Conservation (phyloP, 1,140 invertebrate species). For the Batillaria attramentaria region DNA sequence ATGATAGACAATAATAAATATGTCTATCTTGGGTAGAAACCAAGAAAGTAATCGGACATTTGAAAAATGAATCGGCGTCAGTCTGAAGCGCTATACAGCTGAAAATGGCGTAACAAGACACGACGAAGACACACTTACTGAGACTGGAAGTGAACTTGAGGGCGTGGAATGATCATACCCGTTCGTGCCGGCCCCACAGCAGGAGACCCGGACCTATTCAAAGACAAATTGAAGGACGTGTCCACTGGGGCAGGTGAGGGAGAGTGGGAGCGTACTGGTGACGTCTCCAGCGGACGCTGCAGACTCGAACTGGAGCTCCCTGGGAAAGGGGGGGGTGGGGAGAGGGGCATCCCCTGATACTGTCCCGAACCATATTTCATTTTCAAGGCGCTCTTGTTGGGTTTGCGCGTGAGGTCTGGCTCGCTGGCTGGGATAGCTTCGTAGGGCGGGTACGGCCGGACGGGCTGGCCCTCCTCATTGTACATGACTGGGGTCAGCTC, state of each 20-base stretch:
- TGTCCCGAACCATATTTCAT: conserved; percentile 3
- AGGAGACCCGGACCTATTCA: conserved; percentile 13
- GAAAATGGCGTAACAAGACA: neutral
- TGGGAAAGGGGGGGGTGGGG: conserved; percentile 21
- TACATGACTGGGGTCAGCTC: conserved; percentile 40
- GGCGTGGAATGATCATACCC: conserved; percentile 28
- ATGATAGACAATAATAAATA: too few species aligned
- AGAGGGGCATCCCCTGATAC: conserved; percentile 11
- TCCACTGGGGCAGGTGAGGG: conserved; percentile 7
- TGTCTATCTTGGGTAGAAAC: too few species aligned
- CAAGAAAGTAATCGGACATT: too few species aligned
- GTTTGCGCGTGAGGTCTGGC: conserved; percentile 62
- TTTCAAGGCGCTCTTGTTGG: conserved; percentile 70
- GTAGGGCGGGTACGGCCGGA: conserved; percentile 41
- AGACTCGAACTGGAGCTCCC: conserved; percentile 29
- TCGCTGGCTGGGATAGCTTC: conserved; percentile 61
- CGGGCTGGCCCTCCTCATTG: conserved; percentile 29
- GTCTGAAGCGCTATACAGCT: too few species aligned
- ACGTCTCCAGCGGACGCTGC: conserved; percentile 28
- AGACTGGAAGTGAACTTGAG: neutral
- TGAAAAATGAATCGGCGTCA: too few species aligned
- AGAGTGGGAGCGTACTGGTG: neutral
- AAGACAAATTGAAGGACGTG: conserved; percentile 27
- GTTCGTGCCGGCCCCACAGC: neutral
- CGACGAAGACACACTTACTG: neutral